Evolutionary conservation across 2,797 vertebrate species (phyloP), one percentile per base, ranked within the genome.

Genomic region (Alcedo atthis): DNA sequence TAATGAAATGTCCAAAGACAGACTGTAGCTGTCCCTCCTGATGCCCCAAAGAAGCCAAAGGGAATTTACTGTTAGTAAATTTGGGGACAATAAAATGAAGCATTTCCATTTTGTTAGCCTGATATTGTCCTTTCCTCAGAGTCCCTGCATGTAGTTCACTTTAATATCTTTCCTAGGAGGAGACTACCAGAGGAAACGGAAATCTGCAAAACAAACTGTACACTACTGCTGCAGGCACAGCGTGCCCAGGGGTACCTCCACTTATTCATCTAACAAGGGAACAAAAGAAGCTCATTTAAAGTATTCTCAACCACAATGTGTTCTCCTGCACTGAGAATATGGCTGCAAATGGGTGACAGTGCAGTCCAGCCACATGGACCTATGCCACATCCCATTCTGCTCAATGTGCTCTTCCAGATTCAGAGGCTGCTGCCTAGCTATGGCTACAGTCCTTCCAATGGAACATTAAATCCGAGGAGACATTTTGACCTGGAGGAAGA

Each of bases 1-100:
- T 74, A 94, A 81, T 79, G 45, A 76, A 93, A 61, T 59, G 58
- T 88, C 37, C 74, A 88, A 82, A 83, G 25, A 67, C 40, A 64
- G 40, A 53, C 46, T 51, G n/a, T 79, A 26, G 42, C 54, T 76
- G 17, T 66, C 35, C 61, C 57, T 83, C 25, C 37, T 33, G 17
- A 57, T n/a, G 25, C 28, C 61, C 32, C 51, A 8, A 30, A 76
- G n/a, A 82, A 71, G 19, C 19, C 55, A 51, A 57, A 63, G 22
- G 59, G 54, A 73, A 64, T 68, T 75, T 71, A 28, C 13, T 32
- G 28, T 10, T 51, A 22, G 26, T 37, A 84, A 64, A 79, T 77
- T 11, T 49, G 42, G 64, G 14, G 42, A 43, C 43, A 69, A 70
- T 2, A 4, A 8, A 64, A 33, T 37, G 21, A 12, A 40, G 49